Base-by-base conservation (phyloP, 2,888 invertebrate genomes). In the Celastrina argiolus region DNA sequence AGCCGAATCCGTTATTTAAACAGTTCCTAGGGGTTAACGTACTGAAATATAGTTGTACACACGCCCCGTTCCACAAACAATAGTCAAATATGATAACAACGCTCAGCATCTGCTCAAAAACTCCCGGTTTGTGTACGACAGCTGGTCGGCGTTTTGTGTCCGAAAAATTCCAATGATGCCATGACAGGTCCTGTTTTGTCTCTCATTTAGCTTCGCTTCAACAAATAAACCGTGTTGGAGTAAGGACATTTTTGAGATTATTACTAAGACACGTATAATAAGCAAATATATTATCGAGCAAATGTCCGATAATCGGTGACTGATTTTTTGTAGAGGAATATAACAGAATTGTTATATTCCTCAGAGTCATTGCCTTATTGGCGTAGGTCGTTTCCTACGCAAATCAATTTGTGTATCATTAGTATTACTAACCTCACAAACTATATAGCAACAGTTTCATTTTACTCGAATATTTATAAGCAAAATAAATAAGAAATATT, bases 51-150 rank as follows among this genome's bases (percentile, higher is more conserved):
- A 59, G 31, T 31, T 4, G 31, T 34, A 36, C 22, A 36, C 34
- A 36, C 61, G 36, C 61, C 51, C 10, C 36, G 61, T 36, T 34
- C 34, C 36, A 34, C 14, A 56, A 65, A 31, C 31, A 66, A 16
- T 63, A 28, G 26, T n/a, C 34, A 65, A 51, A 59, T 22, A 61
- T 61, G 36, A 39, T 18, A 61, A 61, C 22, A 61, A 61, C 22
- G 22, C 59, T 59, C 18, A 51, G 18, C 56, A 61, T 61, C 36
- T 61, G 61, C 22, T 61, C 36, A 12, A 31, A 31, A 58, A 31
- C n/a, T 31, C 22, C 51, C 18, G 18, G 22, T 34, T 59, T 31
- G 31, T 59, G 34, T 59, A 26, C 51, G 61, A 36, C 61, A 61
- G 34, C 16, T 39, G 61, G 61, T 28, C 12, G 8, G 1, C 22